A percentile compares a stretch with the other conserved stretches of the same genome.
Conservation (phyloP, 2,888 invertebrate genomes). For the Ochropleura leucogaster region DNA sequence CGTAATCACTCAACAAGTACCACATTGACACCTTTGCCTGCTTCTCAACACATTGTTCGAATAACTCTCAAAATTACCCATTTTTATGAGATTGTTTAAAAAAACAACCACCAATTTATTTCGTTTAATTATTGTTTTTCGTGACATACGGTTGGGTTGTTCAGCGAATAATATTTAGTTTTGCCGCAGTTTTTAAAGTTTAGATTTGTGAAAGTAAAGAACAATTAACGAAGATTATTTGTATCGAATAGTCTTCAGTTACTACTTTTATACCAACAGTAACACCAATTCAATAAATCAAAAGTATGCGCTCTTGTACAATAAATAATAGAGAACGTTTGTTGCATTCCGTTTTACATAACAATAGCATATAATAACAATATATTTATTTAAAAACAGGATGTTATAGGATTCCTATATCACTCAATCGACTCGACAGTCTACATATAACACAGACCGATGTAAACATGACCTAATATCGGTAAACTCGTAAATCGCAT, state of each 20-base stretch:
- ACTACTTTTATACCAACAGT: not conserved
- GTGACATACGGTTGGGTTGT: slow-evolving; percentile 35
- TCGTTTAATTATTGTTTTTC: slow-evolving; percentile 24
- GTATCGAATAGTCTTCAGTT: not conserved
- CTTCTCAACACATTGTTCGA: slow-evolving; percentile 32
- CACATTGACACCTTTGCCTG: slow-evolving; percentile 43
- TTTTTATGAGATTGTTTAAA: slow-evolving; percentile 45
- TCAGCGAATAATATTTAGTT: not conserved
- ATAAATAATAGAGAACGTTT: not conserved
- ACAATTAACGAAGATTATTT: not conserved
- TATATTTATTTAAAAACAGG: too few species aligned
- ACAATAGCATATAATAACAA: too few species aligned
- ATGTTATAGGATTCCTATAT: too few species aligned
- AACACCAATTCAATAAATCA: not conserved
- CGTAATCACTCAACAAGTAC: slow-evolving; percentile 30
- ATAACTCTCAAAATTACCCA: slow-evolving; percentile 7
- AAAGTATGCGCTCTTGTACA: not conserved
- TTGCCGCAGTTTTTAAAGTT: not conserved
- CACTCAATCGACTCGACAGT: too few species aligned
- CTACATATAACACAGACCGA: not conserved
- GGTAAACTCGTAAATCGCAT: not conserved
- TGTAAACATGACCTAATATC: not conserved
- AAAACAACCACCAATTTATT: slow-evolving; percentile 14
- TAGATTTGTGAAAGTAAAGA: not conserved
- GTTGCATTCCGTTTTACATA: not conserved